Conservation (phyloP, 1,140 invertebrate species). For the Pseudoatta argentina region DNA sequence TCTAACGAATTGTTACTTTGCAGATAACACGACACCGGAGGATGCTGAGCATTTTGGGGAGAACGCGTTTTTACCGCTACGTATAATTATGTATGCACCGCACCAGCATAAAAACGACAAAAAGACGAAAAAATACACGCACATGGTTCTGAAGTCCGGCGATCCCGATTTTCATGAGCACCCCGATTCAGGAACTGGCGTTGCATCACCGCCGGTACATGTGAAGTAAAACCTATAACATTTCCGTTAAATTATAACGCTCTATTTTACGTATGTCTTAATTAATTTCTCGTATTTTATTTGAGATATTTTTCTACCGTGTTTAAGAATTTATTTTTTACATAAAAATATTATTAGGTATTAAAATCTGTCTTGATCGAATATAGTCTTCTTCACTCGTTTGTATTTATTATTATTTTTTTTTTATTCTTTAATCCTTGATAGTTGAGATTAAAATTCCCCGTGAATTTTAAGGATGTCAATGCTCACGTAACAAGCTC, state of each 20-base stretch:
- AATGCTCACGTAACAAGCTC: neutral
- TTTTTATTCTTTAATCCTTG: neutral
- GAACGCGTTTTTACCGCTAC: slow-evolving; percentile 53
- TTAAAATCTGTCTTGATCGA: too few relatives aligned
- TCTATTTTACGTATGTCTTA: neutral
- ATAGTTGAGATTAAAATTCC: slow-evolving; percentile 9
- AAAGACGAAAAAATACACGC: slow-evolving; percentile 72
- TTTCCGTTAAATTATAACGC: neutral
- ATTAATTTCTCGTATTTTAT: neutral
- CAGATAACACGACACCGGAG: neutral
- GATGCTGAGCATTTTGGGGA: neutral
- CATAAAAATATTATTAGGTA: too few relatives aligned
- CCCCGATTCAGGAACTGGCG: slow-evolving; percentile 54
- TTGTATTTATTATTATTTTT: too few relatives aligned
- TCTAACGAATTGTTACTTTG: neutral
- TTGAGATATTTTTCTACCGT: neutral
- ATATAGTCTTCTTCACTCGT: too few relatives aligned
- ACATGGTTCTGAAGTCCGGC: slow-evolving; percentile 75
- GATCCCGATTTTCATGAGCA: slow-evolving; percentile 77
- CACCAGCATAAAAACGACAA: slow-evolving; percentile 74
- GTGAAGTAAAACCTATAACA: neutral
- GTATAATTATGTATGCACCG: slow-evolving; percentile 80
- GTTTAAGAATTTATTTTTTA: neutral
- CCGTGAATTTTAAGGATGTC: neutral
- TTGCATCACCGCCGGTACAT: neutral